These are phyloP conservation scores for Epinephelus coioides DNA, from an alignment of 2,797 vertebrate species.

Conservation along the genomic window DNA sequence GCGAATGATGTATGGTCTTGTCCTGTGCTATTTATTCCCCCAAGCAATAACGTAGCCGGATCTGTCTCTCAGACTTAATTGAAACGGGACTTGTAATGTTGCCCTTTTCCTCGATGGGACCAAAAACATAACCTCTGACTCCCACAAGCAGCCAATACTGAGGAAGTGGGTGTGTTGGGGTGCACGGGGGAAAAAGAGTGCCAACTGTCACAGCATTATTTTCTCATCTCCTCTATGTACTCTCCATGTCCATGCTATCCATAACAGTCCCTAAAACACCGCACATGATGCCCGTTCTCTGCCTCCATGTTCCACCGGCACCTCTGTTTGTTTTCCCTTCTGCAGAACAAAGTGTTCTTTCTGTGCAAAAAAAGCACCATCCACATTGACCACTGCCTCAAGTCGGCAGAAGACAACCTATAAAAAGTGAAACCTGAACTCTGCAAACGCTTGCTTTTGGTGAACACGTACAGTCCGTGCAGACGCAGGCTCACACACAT, in stretches of 20 bases:
- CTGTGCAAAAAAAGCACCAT: constrained; percentile 46
- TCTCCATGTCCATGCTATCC: constrained; percentile 31
- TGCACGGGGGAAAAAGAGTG: constrained; percentile 75
- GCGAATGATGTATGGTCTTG: constrained; percentile 87
- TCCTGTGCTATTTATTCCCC: constrained; percentile 85
- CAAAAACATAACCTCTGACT: constrained; percentile 89
- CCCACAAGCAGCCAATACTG: constrained; percentile 80
- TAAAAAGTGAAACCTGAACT: constrained; percentile 73
- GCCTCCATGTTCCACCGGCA: constrained; percentile 51
- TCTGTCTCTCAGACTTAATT: constrained; percentile 87
- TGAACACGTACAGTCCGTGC: constrained; percentile 25
- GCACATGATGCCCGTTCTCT: constrained; percentile 55
- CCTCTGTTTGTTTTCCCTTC: constrained; percentile 63
- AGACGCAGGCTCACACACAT: constrained; percentile 22
- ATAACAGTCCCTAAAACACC: constrained; percentile 36
- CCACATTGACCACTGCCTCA: constrained; percentile 71
- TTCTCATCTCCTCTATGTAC: constrained; percentile 67
- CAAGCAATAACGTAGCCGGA: constrained; percentile 84
- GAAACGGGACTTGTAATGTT: constrained; percentile 88
- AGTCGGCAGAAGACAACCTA: constrained; percentile 65
- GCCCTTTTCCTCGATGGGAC: constrained; percentile 82
- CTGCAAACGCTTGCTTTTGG: constrained; percentile 31
- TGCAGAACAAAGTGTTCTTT: constrained; percentile 80
- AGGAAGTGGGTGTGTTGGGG: constrained; percentile 68
- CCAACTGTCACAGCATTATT: constrained; percentile 81